These are phyloP conservation scores for Deroptyus accipitrinus DNA, from an alignment of 2,113 vertebrate species.

Conservation along the genomic window DNA sequence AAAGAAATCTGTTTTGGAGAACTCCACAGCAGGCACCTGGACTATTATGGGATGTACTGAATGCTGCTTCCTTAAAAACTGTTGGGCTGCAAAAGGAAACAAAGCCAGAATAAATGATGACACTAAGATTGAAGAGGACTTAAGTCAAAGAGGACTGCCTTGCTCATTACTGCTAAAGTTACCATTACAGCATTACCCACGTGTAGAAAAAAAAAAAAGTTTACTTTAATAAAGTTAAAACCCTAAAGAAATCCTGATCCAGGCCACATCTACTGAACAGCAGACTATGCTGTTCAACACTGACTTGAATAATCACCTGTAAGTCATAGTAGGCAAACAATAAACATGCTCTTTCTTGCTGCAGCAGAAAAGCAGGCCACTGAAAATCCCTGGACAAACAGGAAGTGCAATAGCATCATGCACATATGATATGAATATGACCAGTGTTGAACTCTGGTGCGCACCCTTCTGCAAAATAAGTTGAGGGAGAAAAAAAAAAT, in stretches of 20 bases:
- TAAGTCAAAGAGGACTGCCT: not conserved
- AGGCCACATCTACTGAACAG: not conserved
- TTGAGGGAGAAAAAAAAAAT: not conserved
- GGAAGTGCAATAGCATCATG: not conserved
- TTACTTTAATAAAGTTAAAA: not conserved
- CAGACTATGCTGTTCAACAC: not conserved
- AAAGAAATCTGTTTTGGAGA: not conserved
- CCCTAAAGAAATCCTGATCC: not conserved
- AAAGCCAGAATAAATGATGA: not conserved
- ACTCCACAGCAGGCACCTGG: not conserved
- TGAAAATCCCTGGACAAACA: conserved; percentile 32
- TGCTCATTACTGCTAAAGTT: not conserved
- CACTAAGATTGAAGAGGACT: not conserved
- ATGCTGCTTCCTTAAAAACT: not conserved
- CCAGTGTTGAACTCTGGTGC: not conserved
- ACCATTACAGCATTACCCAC: not conserved
- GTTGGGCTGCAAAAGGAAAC: not conserved
- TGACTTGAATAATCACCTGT: not conserved
- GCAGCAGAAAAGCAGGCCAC: not conserved
- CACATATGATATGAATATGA: not conserved
- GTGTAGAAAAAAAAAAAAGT: not conserved
- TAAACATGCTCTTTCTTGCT: conserved; percentile 4
- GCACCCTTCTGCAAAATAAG: not conserved
- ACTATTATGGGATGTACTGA: not conserved
- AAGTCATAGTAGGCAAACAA: conserved; percentile 36